A percentile compares a stretch with the other conserved stretches of the same genome.
Evolutionary conservation across 2,797 vertebrate species (phyloP).

Genomic region (Alfaro cultratus): DNA sequence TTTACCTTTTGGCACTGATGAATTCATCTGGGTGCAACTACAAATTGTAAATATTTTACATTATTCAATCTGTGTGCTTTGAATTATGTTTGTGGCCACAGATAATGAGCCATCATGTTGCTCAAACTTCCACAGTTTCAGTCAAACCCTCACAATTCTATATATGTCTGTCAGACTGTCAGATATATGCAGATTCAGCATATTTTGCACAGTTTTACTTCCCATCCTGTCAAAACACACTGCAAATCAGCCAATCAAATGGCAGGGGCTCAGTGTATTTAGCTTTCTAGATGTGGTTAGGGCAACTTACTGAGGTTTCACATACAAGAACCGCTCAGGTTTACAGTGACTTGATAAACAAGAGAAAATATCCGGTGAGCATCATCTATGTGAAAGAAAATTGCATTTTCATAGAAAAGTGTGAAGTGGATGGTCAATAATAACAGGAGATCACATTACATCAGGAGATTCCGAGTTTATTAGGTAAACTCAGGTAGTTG

Average conservation of each 20-base stretch:
- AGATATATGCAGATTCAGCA: not conserved
- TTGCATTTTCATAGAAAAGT: not conserved
- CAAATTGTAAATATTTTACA: not conserved
- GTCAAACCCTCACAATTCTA: conserved; percentile 11
- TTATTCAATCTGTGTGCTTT: not conserved
- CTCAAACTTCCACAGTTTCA: conserved; percentile 17
- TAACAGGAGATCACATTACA: not conserved
- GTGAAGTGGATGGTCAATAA: not conserved
- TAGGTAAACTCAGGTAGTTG: not conserved
- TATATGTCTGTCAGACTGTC: not conserved
- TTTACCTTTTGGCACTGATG: not conserved
- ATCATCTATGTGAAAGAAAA: not conserved
- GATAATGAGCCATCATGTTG: not conserved
- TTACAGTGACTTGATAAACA: not conserved
- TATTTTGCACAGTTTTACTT: not conserved
- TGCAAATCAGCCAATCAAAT: not conserved
- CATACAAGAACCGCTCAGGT: not conserved
- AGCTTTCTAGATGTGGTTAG: not conserved
- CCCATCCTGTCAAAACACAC: not conserved
- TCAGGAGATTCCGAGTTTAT: not conserved
- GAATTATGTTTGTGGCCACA: not conserved
- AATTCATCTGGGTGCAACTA: not conserved
- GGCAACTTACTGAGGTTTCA: not conserved
- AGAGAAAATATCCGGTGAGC: not conserved
- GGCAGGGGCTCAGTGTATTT: not conserved